Conservation (phyloP, 1,140 invertebrate genomes). For the Temnothorax curvispinosus region DNA sequence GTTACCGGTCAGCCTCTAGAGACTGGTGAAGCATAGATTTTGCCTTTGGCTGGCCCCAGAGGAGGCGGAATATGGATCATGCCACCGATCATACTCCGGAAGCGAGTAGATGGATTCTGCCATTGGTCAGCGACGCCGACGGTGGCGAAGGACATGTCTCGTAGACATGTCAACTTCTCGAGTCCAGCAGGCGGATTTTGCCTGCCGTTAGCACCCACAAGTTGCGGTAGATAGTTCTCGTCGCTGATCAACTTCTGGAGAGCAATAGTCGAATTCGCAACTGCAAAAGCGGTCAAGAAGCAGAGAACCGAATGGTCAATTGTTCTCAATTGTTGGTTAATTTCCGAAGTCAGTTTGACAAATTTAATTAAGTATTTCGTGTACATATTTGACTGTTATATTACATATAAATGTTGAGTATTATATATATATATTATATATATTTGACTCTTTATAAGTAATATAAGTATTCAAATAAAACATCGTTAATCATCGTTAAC, state of each 20-base stretch:
- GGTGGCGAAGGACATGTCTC: conserved; percentile 10
- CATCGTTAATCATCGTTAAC: background rate
- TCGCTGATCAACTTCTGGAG: background rate
- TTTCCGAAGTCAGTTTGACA: background rate
- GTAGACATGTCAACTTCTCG: conserved; percentile 23
- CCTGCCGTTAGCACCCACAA: conserved; percentile 22
- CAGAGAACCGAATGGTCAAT: no score
- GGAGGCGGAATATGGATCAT: conserved; percentile 41
- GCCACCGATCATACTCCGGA: conserved; percentile 30
- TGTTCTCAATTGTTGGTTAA: background rate
- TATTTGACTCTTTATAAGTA: background rate
- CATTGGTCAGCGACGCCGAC: conserved; percentile 17
- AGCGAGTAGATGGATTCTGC: conserved; percentile 28
- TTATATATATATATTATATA: background rate
- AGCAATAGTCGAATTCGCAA: conserved; percentile 37
- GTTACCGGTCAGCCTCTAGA: conserved; percentile 37
- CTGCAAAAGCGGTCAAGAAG: background rate
- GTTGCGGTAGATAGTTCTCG: conserved; percentile 11
- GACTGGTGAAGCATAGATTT: conserved; percentile 43
- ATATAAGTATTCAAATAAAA: background rate
- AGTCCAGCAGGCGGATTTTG: conserved; percentile 30
- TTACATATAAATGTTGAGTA: background rate
- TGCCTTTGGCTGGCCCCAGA: background rate
- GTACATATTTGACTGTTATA: background rate
- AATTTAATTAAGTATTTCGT: conserved; percentile 5